These are phyloP conservation scores for Scaptodrosophila lebanonensis DNA, from an alignment of 1,140 invertebrate genomes.

Conservation along the genomic window DNA sequence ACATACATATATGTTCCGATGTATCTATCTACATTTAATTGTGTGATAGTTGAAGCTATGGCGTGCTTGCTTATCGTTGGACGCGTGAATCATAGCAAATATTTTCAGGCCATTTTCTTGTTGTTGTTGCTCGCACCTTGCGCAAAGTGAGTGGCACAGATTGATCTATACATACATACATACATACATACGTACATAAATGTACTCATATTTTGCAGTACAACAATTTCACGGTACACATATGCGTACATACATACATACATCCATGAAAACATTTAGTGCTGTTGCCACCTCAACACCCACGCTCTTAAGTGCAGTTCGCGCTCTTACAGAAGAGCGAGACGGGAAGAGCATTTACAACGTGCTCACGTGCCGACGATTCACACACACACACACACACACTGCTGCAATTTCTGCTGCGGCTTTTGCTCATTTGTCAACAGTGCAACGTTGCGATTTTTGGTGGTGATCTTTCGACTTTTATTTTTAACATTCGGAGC, in stretches of 20 bases:
- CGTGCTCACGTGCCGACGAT: slow-evolving; percentile 46
- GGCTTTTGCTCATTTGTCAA: slow-evolving; percentile 35
- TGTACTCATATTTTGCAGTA: slow-evolving; percentile 3
- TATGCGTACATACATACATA: not conserved
- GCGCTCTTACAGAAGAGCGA: slow-evolving; percentile 16
- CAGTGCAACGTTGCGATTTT: slow-evolving; percentile 69
- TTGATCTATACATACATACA: slow-evolving; percentile 7
- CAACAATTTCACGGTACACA: slow-evolving; percentile 3
- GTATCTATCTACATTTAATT: too few relatives aligned
- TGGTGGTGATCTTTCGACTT: slow-evolving; percentile 28
- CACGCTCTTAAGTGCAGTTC: slow-evolving; percentile 32
- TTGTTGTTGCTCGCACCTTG: too few relatives aligned
- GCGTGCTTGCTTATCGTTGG: too few relatives aligned
- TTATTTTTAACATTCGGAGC: slow-evolving; percentile 50
- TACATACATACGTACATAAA: not conserved
- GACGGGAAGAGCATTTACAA: slow-evolving; percentile 31
- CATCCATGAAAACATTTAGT: not conserved
- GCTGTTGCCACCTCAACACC: slow-evolving; percentile 11
- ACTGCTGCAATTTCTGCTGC: slow-evolving; percentile 27
- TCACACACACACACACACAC: slow-evolving; percentile 17
- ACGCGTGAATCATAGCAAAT: too few relatives aligned
- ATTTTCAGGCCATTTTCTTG: too few relatives aligned
- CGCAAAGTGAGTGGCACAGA: too few relatives aligned
- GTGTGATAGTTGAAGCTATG: too few relatives aligned
- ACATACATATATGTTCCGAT: too few relatives aligned